phyloP scores from a whole-genome alignment of 2,797 vertebrate species.

The Knipowitschia caucasica region DNA sequence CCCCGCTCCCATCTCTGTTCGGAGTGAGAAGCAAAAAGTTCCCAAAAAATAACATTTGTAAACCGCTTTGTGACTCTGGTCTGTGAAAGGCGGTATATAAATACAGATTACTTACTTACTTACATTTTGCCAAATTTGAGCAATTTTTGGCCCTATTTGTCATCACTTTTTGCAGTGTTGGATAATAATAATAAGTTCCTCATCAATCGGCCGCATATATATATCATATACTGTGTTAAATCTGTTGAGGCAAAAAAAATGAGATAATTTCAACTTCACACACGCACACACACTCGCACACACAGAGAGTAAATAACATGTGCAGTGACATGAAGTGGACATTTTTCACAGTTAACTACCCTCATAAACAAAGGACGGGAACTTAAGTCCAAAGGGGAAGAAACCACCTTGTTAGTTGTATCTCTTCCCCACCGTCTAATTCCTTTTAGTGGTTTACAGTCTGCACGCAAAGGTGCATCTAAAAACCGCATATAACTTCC shows the following conservation, averaged over 20 bases:
- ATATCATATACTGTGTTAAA: too few species aligned
- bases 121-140: too few species aligned
- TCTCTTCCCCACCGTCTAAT: conserved; percentile 44
- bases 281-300: too few species aligned
- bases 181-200: background rate
- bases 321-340: background rate
- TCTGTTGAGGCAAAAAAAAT: background rate
- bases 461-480: conserved; percentile 18
- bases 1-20: too few species aligned
- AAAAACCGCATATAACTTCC: conserved; percentile 52
- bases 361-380: conserved; percentile 20
- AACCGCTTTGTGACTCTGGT: too few species aligned
- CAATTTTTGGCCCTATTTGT: too few species aligned
- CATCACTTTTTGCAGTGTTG: too few species aligned
- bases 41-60: too few species aligned
- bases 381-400: conserved; percentile 49
- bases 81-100: too few species aligned
- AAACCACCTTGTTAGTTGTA: conserved; percentile 21
- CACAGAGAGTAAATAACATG: background rate
- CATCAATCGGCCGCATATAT: background rate
- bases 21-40: too few species aligned
- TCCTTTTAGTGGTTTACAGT: conserved; percentile 34
- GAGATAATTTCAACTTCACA: background rate
- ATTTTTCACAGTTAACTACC: background rate
- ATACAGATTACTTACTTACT: too few species aligned